Evolutionary conservation across 2,113 vertebrate genomes (phyloP), one percentile per base, ranked within the genome.

Genomic region (Ranitomeya imitator): DNA sequence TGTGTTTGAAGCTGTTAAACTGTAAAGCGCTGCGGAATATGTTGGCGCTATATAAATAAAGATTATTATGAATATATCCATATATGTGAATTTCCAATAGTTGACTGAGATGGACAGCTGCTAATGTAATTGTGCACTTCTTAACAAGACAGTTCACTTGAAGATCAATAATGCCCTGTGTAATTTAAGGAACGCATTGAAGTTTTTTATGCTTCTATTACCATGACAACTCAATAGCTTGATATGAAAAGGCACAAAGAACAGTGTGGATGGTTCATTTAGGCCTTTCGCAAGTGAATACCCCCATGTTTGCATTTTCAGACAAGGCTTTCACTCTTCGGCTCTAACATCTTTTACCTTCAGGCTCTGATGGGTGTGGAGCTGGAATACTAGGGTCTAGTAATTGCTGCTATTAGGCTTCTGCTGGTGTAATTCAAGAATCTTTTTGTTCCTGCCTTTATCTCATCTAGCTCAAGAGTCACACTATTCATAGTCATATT

Each of bases 201-300:
- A 69, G 61, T 37, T 71, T 87, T 73, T 81, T 94, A 93, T 93
- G 85, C 90, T 91, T 87, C 93, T 91, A 95, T 94, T 94, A 94
- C 92, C 93, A 94, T 90, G 94, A 92, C 92, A 93, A 93, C 91
- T 92, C 91, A 93, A 94, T 93, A 93, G 92, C 92, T 91, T 94
- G 92, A 94, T 95, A 95, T 94, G 94, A 94, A 92, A 90, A 92
- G 94, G 89, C 87, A 94, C 91, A 92, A 94, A 94, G 94, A 93
- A 91, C 94, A 93, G 92, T 92, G 90, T 21, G 90, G 93, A 95
- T 91, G 93, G 93, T 91, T 95, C 90, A 92, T 94, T 94, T 95
- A 95, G 94, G 93, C 94, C 93, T 95, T 95, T 92, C 94, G 81
- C 95, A 96, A 96, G 93, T 94, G 92, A 96, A 95, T 96, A 95